phyloP scores from a whole-genome alignment of 2,113 vertebrate genomes.

The Cottus gobio region DNA sequence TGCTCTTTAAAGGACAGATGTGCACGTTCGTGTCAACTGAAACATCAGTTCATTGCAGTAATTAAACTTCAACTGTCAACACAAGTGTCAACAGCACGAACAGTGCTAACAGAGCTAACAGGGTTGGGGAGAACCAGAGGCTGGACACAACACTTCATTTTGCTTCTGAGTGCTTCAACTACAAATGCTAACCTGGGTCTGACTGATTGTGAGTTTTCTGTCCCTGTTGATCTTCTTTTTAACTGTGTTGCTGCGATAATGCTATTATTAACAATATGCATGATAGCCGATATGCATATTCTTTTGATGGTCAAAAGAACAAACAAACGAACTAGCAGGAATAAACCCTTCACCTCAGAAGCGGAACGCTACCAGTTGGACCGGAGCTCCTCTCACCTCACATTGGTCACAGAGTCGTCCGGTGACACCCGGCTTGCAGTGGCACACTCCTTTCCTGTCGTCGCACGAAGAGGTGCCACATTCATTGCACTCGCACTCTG shows the following conservation, averaged over 20 bases:
- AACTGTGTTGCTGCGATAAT: neutral
- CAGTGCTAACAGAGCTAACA: no score
- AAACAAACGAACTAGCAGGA: no score
- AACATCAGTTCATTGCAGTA: no score
- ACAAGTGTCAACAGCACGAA: no score
- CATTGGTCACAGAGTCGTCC: conserved; percentile 85
- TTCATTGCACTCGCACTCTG: conserved; percentile 84
- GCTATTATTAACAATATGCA: neutral
- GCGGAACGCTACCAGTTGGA: neutral
- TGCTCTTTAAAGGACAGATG: no score
- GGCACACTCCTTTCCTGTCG: conserved; percentile 85
- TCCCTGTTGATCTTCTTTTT: neutral
- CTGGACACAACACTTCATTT: no score
- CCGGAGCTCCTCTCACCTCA: conserved; percentile 77
- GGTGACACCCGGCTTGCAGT: conserved; percentile 86
- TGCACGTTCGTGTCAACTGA: no score
- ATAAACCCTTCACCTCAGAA: neutral
- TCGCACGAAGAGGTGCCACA: conserved; percentile 87
- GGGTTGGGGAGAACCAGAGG: no score
- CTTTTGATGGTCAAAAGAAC: neutral
- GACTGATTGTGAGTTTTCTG: neutral
- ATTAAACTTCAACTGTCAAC: no score
- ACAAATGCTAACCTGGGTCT: neutral
- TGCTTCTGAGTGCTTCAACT: no score
- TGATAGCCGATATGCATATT: neutral